Evolutionary conservation across 2,888 invertebrate species (phyloP), one percentile per base, ranked within the genome.

Genomic region (Aspidapion aeneum): DNA sequence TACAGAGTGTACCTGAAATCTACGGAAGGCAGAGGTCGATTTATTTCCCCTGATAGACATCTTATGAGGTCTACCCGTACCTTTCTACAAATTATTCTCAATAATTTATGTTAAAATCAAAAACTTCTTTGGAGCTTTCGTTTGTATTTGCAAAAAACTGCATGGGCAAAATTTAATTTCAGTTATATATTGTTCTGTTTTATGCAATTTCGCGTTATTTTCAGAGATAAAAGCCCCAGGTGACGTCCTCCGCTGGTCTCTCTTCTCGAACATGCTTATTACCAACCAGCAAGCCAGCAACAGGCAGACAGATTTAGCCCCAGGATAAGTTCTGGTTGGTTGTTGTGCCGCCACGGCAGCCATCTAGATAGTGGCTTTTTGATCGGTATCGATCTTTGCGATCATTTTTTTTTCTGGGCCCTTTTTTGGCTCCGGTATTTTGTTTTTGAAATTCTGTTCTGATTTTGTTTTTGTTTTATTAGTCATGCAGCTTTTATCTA

Each of bases 201-300:
- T n/a, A n/a, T n/a, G n/a, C n/a, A n/a, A n/a, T n/a, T n/a, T n/a
- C n/a, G n/a, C n/a, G n/a, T n/a, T n/a, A n/a, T 35, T 35, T 35
- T 35, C 35, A 35, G 35, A 35, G 35, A 35, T 35, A 35, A 7
- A 35, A 35, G 52, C 63, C 21, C 50, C 51, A 35, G 59, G 63
- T 58, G 60, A 63, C 63, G 60, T 63, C 58, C 61, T 60, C 57
- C 55, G 50, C 60, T 35, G 58, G 60, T 52, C 49, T 48, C 58
- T 19, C 60, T 62, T 58, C 65, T 67, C 65, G 68, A 71, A 74
- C 71, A 70, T 73, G 72, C 74, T 71, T 72, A 71, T 69, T 72
- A 72, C 60, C 50, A 49, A 35, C 68, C 64, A 61, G 68, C 69
- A n/a, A n/a, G n/a, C n/a, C n/a, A n/a, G n/a, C n/a, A n/a, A n/a